These are phyloP conservation scores for Agrypnus murinus DNA, from an alignment of 2,888 invertebrate genomes.

Conservation along the genomic window DNA sequence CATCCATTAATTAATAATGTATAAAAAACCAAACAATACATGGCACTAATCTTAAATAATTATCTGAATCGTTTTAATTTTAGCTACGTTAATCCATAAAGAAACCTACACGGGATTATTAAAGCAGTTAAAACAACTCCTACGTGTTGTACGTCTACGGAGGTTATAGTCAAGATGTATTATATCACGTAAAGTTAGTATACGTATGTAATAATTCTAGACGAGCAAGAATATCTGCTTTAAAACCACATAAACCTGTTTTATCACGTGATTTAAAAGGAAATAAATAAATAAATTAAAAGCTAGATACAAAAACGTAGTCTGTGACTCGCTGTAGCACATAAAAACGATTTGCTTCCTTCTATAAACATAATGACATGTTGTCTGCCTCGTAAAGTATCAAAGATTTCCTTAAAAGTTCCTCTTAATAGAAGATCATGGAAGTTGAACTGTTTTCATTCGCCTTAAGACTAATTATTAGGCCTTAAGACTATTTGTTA, in stretches of 20 bases:
- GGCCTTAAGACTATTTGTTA: no score
- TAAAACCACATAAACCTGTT: constrained; percentile 17
- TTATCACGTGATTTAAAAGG: constrained; percentile 27
- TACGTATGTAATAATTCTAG: background rate
- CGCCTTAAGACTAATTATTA: no score
- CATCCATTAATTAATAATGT: no score
- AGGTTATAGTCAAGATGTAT: background rate
- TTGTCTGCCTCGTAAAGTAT: background rate
- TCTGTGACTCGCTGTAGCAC: background rate
- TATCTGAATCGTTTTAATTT: background rate
- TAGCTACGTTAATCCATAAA: background rate
- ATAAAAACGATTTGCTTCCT: background rate
- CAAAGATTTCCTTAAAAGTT: no score
- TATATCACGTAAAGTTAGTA: constrained; percentile 16
- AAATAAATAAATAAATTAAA: constrained; percentile 8
- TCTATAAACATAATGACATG: background rate
- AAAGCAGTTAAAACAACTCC: constrained; percentile 10
- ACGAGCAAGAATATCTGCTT: background rate
- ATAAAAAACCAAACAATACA: no score
- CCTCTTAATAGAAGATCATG: no score
- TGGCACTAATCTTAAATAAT: no score
- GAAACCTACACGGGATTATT: constrained; percentile 7
- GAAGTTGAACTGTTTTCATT: no score
- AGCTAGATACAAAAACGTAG: background rate
- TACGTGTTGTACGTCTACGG: background rate